Evolutionary conservation across 37 sponge, comb jelly and placozoan genomes (phyloP).

Genomic region (Aphrocallistes beatrix): DNA sequence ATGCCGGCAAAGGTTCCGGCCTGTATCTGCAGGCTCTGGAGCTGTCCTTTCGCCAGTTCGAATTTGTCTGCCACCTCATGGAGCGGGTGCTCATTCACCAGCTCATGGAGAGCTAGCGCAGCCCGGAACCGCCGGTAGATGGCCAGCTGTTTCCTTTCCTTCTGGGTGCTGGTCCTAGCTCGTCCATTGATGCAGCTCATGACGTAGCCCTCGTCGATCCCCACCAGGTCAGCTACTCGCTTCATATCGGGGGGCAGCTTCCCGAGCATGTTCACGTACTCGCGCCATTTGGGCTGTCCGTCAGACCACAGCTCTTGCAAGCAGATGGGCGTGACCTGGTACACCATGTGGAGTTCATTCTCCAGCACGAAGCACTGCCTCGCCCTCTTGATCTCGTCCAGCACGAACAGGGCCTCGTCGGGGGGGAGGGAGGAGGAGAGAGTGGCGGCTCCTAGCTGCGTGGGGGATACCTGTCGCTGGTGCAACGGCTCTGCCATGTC

Average conservation of each 20-base stretch:
- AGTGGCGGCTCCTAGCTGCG: slow-evolving; percentile 83
- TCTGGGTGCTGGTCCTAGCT: slow-evolving; percentile 29
- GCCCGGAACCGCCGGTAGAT: slow-evolving; percentile 77
- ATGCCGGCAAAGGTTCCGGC: slow-evolving; percentile 94
- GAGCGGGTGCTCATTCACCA: slow-evolving; percentile 78
- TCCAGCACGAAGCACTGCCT: slow-evolving; percentile 75
- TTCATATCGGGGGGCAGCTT: slow-evolving; percentile 59
- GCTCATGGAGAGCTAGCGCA: slow-evolving; percentile 76
- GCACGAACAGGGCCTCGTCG: slow-evolving; percentile 75
- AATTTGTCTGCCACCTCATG: slow-evolving; percentile 56
- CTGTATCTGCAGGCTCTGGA: slow-evolving; percentile 83
- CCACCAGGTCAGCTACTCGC: slow-evolving; percentile 71
- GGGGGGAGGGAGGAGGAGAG: slow-evolving; percentile 87
- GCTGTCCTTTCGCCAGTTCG: slow-evolving; percentile 63
- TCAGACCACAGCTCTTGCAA: slow-evolving; percentile 77
- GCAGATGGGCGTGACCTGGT: slow-evolving; percentile 81
- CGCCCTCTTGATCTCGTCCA: slow-evolving; percentile 71
- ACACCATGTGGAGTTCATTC: slow-evolving; percentile 93
- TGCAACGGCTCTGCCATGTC: background rate
- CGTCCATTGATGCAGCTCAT: slow-evolving; percentile 54
- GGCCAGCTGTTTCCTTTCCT: slow-evolving; percentile 33
- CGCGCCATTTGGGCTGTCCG: slow-evolving; percentile 70
- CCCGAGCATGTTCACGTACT: slow-evolving; percentile 62
- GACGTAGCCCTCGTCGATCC: slow-evolving; percentile 76
- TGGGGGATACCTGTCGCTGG: slow-evolving; percentile 21